Conservation (phyloP, 1,140 invertebrate species). For the Brachionus rotundiformis region DNA sequence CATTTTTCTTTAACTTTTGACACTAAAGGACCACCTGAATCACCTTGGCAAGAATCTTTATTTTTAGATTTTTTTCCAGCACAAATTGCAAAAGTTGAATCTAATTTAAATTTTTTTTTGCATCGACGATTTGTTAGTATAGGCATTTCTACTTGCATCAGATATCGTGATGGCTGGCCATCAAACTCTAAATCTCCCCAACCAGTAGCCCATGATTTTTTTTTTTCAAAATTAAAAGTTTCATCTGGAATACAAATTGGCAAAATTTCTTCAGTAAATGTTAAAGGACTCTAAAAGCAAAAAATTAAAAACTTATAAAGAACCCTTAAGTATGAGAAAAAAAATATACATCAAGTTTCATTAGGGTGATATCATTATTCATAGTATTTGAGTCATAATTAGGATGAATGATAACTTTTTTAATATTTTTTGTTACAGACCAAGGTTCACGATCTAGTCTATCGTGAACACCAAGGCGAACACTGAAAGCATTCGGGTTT, state of each 20-base stretch:
- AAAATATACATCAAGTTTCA: slow-evolving; percentile 4
- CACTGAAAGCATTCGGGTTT: neutral
- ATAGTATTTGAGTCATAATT: neutral
- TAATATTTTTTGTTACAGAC: neutral
- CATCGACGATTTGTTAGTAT: neutral
- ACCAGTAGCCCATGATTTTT: slow-evolving; percentile 5
- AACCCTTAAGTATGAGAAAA: neutral
- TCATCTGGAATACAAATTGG: slow-evolving; percentile 23
- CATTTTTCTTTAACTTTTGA: neutral
- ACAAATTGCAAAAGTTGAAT: neutral
- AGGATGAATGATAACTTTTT: slow-evolving; percentile 8
- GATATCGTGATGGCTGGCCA: neutral
- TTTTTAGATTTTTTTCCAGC: neutral
- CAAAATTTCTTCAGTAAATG: neutral
- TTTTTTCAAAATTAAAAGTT: neutral
- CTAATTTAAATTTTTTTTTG: neutral
- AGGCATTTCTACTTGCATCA: slow-evolving; percentile 31
- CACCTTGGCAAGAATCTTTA: slow-evolving; percentile 50
- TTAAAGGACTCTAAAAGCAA: neutral
- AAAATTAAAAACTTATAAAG: too few species aligned
- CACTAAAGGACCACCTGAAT: slow-evolving; percentile 42
- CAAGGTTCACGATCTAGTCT: neutral
- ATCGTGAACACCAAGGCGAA: neutral
- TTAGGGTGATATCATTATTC: slow-evolving; percentile 33
- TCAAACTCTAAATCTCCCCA: neutral